Evolutionary conservation across 1,140 invertebrate species (phyloP).

Genomic region (Hypothenemus hampei): DNA sequence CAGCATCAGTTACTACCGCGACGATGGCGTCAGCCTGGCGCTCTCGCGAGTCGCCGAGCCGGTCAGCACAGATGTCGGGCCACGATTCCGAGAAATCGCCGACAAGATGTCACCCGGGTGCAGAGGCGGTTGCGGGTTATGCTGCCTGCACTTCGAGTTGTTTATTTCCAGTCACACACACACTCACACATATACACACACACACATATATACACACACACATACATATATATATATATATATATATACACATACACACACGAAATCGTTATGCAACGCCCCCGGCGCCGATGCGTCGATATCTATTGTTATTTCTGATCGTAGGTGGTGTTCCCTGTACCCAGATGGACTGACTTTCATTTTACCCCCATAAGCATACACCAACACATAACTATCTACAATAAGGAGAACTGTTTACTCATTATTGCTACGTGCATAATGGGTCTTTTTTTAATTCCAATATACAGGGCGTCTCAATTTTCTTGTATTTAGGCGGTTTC

Average conservation of each 20-base stretch:
- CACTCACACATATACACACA: too few relatives aligned
- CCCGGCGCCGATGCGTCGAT: constrained; percentile 14
- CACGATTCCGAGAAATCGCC: constrained; percentile 16
- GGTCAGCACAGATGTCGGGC: constrained; percentile 7
- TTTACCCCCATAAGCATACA: too few relatives aligned
- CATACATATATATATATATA: too few relatives aligned
- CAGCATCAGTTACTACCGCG: background rate
- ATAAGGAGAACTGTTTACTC: too few relatives aligned
- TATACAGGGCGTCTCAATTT: too few relatives aligned
- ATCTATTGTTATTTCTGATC: constrained; percentile 15
- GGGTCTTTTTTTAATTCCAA: too few relatives aligned
- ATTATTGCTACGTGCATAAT: too few relatives aligned
- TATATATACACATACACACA: constrained; percentile 6
- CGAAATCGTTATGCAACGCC: constrained; percentile 8
- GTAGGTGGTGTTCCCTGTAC: constrained; percentile 3
- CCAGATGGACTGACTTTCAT: background rate
- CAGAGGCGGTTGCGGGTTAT: constrained; percentile 9
- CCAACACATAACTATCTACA: too few relatives aligned
- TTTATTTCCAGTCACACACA: constrained; percentile 9
- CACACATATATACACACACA: too few relatives aligned
- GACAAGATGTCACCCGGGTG: constrained; percentile 14
- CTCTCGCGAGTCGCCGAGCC: background rate
- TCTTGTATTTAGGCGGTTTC: too few relatives aligned
- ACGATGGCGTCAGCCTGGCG: constrained; percentile 12
- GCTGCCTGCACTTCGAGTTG: constrained; percentile 4